Conservation (phyloP, 2,113 vertebrate genomes). For the Trinectes maculatus region DNA sequence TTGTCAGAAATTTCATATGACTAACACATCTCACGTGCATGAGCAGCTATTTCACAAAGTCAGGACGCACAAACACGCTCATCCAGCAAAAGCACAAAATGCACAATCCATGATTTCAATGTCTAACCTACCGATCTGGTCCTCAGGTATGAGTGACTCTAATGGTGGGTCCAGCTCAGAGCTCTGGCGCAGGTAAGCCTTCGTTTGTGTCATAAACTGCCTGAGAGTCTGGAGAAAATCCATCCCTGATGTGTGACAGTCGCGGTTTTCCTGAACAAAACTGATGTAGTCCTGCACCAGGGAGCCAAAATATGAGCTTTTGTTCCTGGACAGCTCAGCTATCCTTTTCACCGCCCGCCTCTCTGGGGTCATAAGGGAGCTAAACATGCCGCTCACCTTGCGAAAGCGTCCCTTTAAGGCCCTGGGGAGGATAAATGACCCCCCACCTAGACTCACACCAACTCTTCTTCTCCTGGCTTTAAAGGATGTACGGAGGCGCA, state of each 20-base stretch:
- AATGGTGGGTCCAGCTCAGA: constrained; percentile 94
- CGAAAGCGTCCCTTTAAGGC: constrained; percentile 90
- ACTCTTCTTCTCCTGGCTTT: constrained; percentile 84
- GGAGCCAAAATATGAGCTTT: constrained; percentile 93
- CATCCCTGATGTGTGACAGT: constrained; percentile 89
- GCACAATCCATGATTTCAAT: too few relatives aligned
- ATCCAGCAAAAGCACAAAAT: too few relatives aligned
- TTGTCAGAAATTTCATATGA: not conserved
- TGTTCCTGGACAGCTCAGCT: constrained; percentile 88
- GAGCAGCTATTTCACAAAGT: not conserved
- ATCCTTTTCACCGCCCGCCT: constrained; percentile 89
- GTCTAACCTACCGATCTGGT: constrained; percentile 91
- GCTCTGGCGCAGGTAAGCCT: constrained; percentile 95
- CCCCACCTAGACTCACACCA: constrained; percentile 61
- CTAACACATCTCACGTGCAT: not conserved
- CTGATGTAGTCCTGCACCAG: constrained; percentile 95
- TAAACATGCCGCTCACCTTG: constrained; percentile 92
- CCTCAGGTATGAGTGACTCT: constrained; percentile 93
- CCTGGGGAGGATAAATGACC: constrained; percentile 87
- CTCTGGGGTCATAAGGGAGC: constrained; percentile 92
- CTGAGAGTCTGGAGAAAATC: constrained; percentile 94
- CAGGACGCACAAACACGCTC: fast-evolving
- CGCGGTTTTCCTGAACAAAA: constrained; percentile 94
- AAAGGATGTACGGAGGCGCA: constrained; percentile 84
- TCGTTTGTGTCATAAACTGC: constrained; percentile 97